A percentile compares a stretch with the other conserved stretches of the same genome.
Conservation (phyloP, 2,797 vertebrate genomes). For the Xenopus petersii region DNA sequence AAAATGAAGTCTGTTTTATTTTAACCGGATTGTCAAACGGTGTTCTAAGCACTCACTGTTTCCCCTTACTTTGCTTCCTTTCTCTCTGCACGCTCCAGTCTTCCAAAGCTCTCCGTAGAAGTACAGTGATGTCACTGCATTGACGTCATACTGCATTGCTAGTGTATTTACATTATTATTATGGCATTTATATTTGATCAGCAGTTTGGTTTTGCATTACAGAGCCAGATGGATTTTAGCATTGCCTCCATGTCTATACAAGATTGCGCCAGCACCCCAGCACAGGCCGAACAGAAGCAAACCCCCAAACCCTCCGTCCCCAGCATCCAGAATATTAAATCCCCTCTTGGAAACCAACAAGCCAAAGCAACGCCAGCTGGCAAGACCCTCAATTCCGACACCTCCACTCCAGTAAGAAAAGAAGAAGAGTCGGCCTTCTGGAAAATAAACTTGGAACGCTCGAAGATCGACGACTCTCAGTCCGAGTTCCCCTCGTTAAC, state of each 20-base stretch:
- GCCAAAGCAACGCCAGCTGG: conserved; percentile 66
- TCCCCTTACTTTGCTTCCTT: no score
- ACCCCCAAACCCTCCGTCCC: conserved; percentile 54
- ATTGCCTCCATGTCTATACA: conserved; percentile 69
- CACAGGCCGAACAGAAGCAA: conserved; percentile 70
- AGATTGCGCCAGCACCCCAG: conserved; percentile 62
- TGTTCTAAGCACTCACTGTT: no score
- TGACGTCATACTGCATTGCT: no score
- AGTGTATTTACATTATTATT: no score
- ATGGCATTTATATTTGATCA: no score
- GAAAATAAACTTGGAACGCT: conserved; percentile 92
- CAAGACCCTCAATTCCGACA: conserved; percentile 76
- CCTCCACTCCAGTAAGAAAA: conserved; percentile 62
- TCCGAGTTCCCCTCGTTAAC: conserved; percentile 88
- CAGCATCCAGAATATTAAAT: conserved; percentile 57
- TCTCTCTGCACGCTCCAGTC: no score
- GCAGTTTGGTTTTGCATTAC: background rate
- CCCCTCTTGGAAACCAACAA: conserved; percentile 59
- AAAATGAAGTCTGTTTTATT: no score
- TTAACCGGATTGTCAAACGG: no score
- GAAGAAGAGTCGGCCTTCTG: conserved; percentile 89
- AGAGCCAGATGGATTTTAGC: conserved; percentile 96
- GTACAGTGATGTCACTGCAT: no score
- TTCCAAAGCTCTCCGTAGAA: no score
- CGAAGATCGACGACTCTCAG: conserved; percentile 82